Conservation (phyloP, 2,888 invertebrate genomes). For the Eupithecia insigniata region DNA sequence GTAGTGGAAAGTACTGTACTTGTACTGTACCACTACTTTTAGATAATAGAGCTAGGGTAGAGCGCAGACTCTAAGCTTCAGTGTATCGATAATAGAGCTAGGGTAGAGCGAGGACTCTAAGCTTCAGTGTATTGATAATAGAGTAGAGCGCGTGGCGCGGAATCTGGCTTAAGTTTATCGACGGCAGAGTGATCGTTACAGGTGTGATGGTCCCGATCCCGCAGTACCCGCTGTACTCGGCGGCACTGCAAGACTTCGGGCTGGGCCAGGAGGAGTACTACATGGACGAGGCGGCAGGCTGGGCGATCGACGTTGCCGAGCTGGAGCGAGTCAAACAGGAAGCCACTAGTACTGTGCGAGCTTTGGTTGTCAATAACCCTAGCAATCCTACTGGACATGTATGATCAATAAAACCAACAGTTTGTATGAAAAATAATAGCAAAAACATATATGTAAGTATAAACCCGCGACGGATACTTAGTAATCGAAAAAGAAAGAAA, state of each 20-base stretch:
- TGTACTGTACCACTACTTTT: too few relatives aligned
- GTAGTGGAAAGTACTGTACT: too few relatives aligned
- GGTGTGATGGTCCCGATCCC: constrained; percentile 98
- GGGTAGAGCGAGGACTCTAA: too few relatives aligned
- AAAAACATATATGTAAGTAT: too few relatives aligned
- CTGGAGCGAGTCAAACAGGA: constrained; percentile 87
- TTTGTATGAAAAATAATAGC: too few relatives aligned
- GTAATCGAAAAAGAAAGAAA: too few relatives aligned
- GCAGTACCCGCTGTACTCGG: constrained; percentile 98
- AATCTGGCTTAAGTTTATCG: not conserved
- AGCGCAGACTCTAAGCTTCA: too few relatives aligned
- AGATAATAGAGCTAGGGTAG: too few relatives aligned
- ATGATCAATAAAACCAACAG: too few relatives aligned
- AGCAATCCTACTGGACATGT: constrained; percentile 97
- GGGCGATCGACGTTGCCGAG: constrained; percentile 92
- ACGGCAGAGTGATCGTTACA: not conserved
- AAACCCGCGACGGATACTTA: too few relatives aligned
- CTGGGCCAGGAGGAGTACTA: constrained; percentile 93
- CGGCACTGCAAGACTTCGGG: constrained; percentile 94
- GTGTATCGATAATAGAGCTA: too few relatives aligned
- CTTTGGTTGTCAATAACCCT: constrained; percentile 97
- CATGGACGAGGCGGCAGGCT: constrained; percentile 92
- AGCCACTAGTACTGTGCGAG: constrained; percentile 87
- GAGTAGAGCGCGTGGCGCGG: not conserved
- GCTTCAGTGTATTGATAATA: too few relatives aligned